Conservation (phyloP, 1,140 invertebrate genomes). For the Pseudomyrmex concolor region DNA sequence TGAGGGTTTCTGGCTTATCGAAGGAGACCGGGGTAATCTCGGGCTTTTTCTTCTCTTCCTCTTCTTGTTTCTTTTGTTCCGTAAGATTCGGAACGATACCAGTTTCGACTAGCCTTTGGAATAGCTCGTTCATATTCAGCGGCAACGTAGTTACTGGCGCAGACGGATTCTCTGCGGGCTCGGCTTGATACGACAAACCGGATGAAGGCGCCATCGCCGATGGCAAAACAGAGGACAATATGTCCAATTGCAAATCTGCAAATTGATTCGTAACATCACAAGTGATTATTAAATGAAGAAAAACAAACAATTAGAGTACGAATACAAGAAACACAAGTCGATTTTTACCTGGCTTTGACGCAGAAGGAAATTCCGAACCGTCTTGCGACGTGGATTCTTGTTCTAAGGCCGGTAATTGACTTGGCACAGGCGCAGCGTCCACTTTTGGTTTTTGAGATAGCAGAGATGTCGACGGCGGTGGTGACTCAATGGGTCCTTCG, state of each 20-base stretch:
- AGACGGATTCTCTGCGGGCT: constrained; percentile 76
- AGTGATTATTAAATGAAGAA: background rate
- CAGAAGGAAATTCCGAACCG: constrained; percentile 74
- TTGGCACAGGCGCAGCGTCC: constrained; percentile 55
- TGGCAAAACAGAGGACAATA: constrained; percentile 88
- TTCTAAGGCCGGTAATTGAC: constrained; percentile 75
- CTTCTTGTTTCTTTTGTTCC: constrained; percentile 82
- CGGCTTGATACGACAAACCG: constrained; percentile 85
- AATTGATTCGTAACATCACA: constrained; percentile 20
- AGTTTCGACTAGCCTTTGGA: constrained; percentile 92
- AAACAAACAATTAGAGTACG: background rate
- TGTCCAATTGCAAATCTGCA: constrained; percentile 85
- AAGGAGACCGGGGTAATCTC: constrained; percentile 88
- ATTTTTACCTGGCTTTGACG: constrained; percentile 76
- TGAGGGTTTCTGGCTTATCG: constrained; percentile 89
- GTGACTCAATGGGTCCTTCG: constrained; percentile 79
- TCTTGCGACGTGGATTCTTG: constrained; percentile 81
- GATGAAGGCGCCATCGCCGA: constrained; percentile 87
- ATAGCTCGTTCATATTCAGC: constrained; percentile 92
- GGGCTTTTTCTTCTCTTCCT: constrained; percentile 83
- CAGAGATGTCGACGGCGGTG: constrained; percentile 65
- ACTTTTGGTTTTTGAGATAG: constrained; percentile 68
- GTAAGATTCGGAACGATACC: constrained; percentile 89
- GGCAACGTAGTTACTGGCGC: constrained; percentile 79
- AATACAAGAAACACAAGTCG: constrained; percentile 25